phyloP scores from a whole-genome alignment of 2,113 vertebrate species.

The Pedetes capensis region DNA sequence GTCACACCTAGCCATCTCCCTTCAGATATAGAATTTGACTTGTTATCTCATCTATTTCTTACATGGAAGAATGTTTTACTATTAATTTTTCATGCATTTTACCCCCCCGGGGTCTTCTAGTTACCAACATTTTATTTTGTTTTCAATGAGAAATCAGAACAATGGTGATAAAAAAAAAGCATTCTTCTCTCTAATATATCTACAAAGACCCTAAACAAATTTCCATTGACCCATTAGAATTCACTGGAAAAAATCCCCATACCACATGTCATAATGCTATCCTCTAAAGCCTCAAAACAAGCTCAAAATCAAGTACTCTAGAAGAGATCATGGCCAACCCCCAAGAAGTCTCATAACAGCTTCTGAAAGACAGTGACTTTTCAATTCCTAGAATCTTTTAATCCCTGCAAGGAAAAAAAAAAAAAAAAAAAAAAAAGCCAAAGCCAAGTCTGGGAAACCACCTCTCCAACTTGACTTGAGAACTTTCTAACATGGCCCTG shows the following conservation, averaged over 20 bases:
- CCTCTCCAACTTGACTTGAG: background rate
- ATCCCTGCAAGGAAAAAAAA: background rate
- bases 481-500: background rate
- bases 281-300: background rate
- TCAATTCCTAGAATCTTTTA: background rate
- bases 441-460: background rate
- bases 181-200: background rate
- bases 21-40: background rate
- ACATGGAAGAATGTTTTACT: background rate
- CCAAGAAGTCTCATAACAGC: background rate
- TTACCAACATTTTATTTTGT: constrained; percentile 12
- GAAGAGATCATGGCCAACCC: background rate
- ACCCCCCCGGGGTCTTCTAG: background rate
- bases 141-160: constrained; percentile 9
- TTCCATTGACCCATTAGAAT: background rate
- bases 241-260: background rate
- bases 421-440: too few relatives aligned
- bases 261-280: background rate
- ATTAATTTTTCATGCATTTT: constrained; percentile 15
- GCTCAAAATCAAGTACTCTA: background rate
- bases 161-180: background rate
- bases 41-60: constrained; percentile 43
- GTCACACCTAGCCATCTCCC: background rate
- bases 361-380: constrained; percentile 28
- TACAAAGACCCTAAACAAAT: background rate